These are phyloP conservation scores for Trichonephila inaurata DNA, from an alignment of 1,140 invertebrate species.

Conservation along the genomic window DNA sequence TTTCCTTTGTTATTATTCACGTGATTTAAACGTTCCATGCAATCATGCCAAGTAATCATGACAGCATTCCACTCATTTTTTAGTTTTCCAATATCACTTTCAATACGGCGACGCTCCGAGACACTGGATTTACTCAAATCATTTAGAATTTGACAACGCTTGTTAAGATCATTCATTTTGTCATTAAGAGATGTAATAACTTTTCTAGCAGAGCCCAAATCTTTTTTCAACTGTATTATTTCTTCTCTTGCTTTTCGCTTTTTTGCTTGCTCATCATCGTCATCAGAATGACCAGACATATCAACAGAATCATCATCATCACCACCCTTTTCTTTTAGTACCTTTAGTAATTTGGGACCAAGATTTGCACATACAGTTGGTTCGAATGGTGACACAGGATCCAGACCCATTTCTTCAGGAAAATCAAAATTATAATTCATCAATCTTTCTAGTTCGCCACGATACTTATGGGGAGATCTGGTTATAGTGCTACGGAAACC, in stretches of 20 bases:
- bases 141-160: constrained; percentile 64
- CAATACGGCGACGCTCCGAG: constrained; percentile 67
- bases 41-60: constrained; percentile 72
- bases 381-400: constrained; percentile 63
- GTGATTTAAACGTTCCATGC: constrained; percentile 72
- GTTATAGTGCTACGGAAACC: constrained; percentile 41
- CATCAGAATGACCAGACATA: constrained; percentile 65
- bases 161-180: constrained; percentile 65
- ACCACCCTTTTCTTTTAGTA: constrained; percentile 72
- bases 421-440: constrained; percentile 71
- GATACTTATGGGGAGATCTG: constrained; percentile 55
- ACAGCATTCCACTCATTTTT: constrained; percentile 61
- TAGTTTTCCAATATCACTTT: constrained; percentile 63
- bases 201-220: constrained; percentile 60
- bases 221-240: constrained; percentile 69
- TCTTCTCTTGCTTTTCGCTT: constrained; percentile 71
- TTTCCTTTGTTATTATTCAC: constrained; percentile 75
- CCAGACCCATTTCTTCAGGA: constrained; percentile 58
- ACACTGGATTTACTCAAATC: constrained; percentile 73
- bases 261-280: constrained; percentile 73
- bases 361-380: constrained; percentile 67
- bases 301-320: constrained; percentile 72
- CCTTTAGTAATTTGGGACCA: constrained; percentile 72
- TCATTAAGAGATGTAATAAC: constrained; percentile 70
- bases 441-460: constrained; percentile 66